phyloP scores from a whole-genome alignment of 2,113 vertebrate species.

The Grus americana region DNA sequence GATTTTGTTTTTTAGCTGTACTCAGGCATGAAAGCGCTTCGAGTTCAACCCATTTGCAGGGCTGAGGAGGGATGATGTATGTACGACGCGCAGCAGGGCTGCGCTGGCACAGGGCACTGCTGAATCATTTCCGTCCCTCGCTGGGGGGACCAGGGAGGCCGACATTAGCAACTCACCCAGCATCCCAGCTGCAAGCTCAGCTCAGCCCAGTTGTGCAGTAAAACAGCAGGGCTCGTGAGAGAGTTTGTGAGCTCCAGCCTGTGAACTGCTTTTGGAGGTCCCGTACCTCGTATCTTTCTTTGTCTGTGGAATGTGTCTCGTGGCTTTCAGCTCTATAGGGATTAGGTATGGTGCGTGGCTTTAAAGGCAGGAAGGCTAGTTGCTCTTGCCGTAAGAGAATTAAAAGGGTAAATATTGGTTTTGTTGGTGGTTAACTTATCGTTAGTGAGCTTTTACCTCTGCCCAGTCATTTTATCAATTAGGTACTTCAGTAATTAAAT shows the following conservation, averaged over 20 bases:
- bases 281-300: rapidly evolving
- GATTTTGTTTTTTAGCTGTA: background rate
- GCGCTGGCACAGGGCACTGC: background rate
- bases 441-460: background rate
- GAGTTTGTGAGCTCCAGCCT: background rate
- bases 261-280: background rate
- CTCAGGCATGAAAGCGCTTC: rapidly evolving
- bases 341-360: background rate
- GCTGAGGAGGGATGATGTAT: background rate
- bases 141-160: background rate
- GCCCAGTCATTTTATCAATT: background rate
- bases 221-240: background rate
- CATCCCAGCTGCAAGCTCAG: background rate
- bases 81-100: background rate
- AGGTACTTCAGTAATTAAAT: background rate
- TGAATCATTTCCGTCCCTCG: background rate
- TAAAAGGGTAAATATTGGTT: background rate
- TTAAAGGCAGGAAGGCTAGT: background rate
- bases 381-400: background rate
- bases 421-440: background rate
- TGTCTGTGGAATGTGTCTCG: background rate
- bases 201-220: background rate
- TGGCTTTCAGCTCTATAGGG: background rate
- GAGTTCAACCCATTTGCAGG: background rate
- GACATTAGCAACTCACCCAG: background rate